phyloP scores from a whole-genome alignment of 30 jellyfish, hydroid and myxozoan species.

The Euphysa ruthae region DNA sequence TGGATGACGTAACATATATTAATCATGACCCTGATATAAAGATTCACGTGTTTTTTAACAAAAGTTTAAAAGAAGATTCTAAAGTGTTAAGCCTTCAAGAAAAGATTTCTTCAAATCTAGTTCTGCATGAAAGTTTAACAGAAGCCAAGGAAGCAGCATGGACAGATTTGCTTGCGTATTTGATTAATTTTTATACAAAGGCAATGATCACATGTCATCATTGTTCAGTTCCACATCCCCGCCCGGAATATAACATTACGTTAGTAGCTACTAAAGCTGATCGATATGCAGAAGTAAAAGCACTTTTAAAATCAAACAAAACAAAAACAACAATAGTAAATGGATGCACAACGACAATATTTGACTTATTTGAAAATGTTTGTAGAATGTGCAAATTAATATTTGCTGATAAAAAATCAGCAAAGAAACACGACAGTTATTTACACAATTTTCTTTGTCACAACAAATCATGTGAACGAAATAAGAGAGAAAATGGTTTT shows the following conservation, averaged over 20 bases:
- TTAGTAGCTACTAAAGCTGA: constrained; percentile 48
- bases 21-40: neutral
- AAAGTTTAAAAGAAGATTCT: neutral
- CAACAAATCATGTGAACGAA: constrained; percentile 77
- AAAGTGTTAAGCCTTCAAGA: neutral
- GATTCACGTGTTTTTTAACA: constrained; percentile 11
- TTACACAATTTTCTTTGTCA: constrained; percentile 64
- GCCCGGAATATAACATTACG: constrained; percentile 21
- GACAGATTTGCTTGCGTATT: constrained; percentile 65
- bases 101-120: neutral
- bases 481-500: constrained; percentile 79
- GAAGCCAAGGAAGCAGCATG: constrained; percentile 62
- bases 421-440: constrained; percentile 53
- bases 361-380: constrained; percentile 61
- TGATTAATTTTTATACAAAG: constrained; percentile 61
- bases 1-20: neutral
- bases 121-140: constrained; percentile 63
- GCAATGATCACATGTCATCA: constrained; percentile 11
- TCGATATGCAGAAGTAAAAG: constrained; percentile 48
- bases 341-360: constrained; percentile 44
- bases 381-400: constrained; percentile 60
- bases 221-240: constrained; percentile 23
- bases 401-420: constrained; percentile 26
- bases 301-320: constrained; percentile 57
- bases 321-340: constrained; percentile 29